A percentile compares a stretch with the other conserved stretches of the same genome.
Evolutionary conservation across 2,797 vertebrate species (phyloP).

Genomic region (Mionectes olivaceus): DNA sequence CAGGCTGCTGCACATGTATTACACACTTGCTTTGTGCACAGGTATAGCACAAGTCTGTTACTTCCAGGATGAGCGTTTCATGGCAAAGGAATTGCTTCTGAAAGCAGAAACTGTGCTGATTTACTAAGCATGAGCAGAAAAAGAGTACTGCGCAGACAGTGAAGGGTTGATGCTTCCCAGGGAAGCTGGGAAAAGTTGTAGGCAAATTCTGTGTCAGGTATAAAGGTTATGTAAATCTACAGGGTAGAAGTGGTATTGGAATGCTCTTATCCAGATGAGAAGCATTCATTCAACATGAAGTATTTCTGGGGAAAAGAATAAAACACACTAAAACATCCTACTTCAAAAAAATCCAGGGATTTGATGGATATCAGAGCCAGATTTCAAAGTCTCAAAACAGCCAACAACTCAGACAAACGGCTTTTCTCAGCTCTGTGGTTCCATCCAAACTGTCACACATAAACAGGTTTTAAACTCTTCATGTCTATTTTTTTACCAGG

Average conservation of each 20-base stretch:
- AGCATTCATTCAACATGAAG: background rate
- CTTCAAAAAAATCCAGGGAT: background rate
- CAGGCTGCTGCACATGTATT: background rate
- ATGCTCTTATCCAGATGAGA: background rate
- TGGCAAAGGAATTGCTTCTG: background rate
- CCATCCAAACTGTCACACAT: background rate
- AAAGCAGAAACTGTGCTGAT: background rate
- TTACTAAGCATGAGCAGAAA: background rate
- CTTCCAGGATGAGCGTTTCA: background rate
- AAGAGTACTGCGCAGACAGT: background rate
- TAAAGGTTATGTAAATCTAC: background rate
- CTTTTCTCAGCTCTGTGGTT: background rate
- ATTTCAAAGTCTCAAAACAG: background rate
- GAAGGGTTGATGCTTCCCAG: background rate
- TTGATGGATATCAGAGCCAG: background rate
- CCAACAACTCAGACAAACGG: background rate
- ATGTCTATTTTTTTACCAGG: background rate
- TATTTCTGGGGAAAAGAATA: background rate
- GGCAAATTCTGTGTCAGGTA: background rate
- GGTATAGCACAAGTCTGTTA: background rate
- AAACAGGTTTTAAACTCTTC: background rate
- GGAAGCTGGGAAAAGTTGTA: background rate
- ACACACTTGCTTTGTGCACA: background rate
- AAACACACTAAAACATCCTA: background rate
- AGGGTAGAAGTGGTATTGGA: background rate